These are phyloP conservation scores for Lasioglossum villosulum DNA, from an alignment of 2,888 invertebrate species.

Conservation along the genomic window DNA sequence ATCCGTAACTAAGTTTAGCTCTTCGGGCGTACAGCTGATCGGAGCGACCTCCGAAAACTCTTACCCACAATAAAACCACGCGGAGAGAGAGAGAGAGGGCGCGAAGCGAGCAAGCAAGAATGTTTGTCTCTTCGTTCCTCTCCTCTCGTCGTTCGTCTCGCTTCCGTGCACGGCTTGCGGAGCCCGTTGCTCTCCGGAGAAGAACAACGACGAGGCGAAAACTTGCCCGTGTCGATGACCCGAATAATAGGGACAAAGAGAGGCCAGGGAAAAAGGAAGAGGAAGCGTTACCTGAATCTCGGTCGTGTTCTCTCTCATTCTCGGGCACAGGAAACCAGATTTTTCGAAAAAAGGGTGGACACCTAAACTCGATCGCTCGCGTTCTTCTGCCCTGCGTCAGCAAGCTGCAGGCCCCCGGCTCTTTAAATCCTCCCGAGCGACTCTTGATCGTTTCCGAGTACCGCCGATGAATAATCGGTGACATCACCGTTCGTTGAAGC, in stretches of 20 bases:
- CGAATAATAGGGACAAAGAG: constrained; percentile 50
- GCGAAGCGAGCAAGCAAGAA: background rate
- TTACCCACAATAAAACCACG: constrained; percentile 59
- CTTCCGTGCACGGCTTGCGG: constrained; percentile 35
- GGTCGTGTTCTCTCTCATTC: background rate
- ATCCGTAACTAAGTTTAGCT: constrained; percentile 64
- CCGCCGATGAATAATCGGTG: constrained; percentile 1
- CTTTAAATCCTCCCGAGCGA: background rate
- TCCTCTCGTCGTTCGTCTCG: background rate
- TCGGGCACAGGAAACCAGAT: constrained; percentile 27
- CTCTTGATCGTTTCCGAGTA: background rate
- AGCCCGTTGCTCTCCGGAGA: constrained; percentile 23
- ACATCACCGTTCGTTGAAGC: background rate
- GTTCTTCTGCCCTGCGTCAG: background rate
- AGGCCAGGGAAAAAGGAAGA: background rate
- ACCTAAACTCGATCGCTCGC: background rate
- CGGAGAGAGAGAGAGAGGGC: background rate
- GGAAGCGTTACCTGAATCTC: constrained; percentile 28
- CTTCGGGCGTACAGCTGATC: constrained; percentile 65
- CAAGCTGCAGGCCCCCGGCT: background rate
- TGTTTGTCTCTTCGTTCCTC: constrained; percentile 1
- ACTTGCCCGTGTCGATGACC: constrained; percentile 61
- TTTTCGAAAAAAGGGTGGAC: constrained; percentile 21
- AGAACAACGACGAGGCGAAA: constrained; percentile 34
- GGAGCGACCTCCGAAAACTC: constrained; percentile 57